A percentile compares a stretch with the other conserved stretches of the same genome.
These are phyloP conservation scores for Diaprepes abbreviatus DNA, from an alignment of 2,888 invertebrate species.

Conservation along the genomic window DNA sequence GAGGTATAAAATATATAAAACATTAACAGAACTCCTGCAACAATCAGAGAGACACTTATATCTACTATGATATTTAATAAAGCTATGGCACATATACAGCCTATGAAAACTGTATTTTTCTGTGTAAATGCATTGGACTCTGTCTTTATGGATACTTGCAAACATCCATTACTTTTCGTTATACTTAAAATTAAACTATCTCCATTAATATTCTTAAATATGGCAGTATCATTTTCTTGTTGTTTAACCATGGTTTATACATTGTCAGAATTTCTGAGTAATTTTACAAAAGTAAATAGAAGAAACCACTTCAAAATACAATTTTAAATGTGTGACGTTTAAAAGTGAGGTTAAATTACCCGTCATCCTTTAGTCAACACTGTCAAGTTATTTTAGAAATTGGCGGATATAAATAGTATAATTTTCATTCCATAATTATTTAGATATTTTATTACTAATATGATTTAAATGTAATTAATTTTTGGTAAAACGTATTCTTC, in stretches of 20 bases:
- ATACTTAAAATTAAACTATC: constrained; percentile 11
- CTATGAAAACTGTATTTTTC: neutral
- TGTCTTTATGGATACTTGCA: constrained; percentile 12
- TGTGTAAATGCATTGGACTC: neutral
- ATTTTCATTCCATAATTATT: too few relatives aligned
- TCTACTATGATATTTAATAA: neutral
- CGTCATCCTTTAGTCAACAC: constrained; percentile 1
- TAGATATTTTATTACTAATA: too few relatives aligned
- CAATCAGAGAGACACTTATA: neutral
- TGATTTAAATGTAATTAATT: too few relatives aligned
- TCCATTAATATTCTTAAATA: constrained; percentile 13
- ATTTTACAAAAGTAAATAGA: constrained; percentile 8
- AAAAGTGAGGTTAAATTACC: constrained; percentile 12
- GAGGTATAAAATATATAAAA: neutral
- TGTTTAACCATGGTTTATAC: constrained; percentile 18
- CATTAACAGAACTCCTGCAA: neutral
- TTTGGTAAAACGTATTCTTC: too few relatives aligned
- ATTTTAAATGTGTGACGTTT: constrained; percentile 12
- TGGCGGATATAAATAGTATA: too few relatives aligned
- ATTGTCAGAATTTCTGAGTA: neutral
- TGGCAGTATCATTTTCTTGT: neutral
- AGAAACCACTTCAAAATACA: neutral
- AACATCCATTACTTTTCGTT: constrained; percentile 5
- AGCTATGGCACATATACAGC: constrained; percentile 12
- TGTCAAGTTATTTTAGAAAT: neutral